Conservation (phyloP, 1,140 invertebrate genomes). For the Archegozetes longisetosus region DNA sequence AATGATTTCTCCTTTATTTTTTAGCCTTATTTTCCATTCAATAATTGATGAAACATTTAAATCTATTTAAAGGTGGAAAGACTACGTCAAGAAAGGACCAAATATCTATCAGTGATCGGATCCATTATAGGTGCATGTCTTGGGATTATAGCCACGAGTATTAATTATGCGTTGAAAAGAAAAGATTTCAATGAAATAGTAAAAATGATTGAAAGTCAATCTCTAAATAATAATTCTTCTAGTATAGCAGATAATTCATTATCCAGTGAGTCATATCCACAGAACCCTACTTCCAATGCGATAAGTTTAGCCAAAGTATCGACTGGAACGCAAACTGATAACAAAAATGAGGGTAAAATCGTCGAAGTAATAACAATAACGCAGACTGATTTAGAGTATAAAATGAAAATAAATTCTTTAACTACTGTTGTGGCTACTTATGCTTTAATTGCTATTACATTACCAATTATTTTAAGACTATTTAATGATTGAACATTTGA, state of each 20-base stretch:
- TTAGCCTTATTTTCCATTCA: not conserved
- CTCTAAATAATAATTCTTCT: not conserved
- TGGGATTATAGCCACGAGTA: slow-evolving; percentile 4
- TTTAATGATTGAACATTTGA: not conserved
- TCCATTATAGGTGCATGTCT: slow-evolving; percentile 7
- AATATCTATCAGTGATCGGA: slow-evolving; percentile 4
- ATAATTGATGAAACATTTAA: not conserved
- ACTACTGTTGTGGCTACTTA: not conserved
- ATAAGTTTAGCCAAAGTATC: too few relatives aligned
- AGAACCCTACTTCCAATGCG: too few relatives aligned
- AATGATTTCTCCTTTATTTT: not conserved
- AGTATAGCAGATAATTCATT: not conserved
- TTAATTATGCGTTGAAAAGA: slow-evolving; percentile 6
- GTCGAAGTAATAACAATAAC: not conserved
- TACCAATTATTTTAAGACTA: not conserved
- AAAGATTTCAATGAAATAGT: not conserved
- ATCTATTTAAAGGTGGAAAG: not conserved
- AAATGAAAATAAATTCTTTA: not conserved
- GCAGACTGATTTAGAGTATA: not conserved
- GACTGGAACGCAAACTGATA: not conserved
- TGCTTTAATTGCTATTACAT: not conserved
- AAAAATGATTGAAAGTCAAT: not conserved
- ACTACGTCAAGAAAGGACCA: slow-evolving; percentile 3
- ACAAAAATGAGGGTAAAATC: not conserved
- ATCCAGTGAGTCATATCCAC: too few relatives aligned